Evolutionary conservation across 1,140 invertebrate species (phyloP).

Genomic region (Euglossa dilemma): DNA sequence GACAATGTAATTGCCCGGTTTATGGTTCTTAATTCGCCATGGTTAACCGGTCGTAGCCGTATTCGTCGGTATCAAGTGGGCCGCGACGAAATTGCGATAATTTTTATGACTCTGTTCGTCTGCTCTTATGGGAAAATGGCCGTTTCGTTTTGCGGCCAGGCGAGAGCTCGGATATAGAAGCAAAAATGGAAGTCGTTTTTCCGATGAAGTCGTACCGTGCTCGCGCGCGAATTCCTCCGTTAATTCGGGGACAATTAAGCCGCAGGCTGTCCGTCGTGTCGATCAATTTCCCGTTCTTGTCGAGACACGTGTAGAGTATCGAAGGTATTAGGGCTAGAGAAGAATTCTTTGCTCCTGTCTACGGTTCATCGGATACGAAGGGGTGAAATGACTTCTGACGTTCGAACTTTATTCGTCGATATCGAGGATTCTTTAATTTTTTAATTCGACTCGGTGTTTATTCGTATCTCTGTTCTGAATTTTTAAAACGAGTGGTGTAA

Average conservation of each 20-base stretch:
- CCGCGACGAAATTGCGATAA: conserved; percentile 1
- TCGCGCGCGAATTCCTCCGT: neutral
- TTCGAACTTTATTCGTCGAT: no score
- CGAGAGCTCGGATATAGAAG: neutral
- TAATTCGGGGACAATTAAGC: neutral
- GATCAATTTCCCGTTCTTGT: neutral
- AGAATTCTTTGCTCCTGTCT: neutral
- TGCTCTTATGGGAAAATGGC: neutral
- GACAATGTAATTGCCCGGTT: conserved; percentile 35
- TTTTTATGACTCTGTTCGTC: neutral
- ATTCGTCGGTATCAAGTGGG: neutral
- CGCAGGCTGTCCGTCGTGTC: no score
- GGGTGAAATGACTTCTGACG: no score
- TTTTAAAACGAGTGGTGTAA: no score
- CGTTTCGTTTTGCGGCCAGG: neutral
- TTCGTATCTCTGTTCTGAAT: no score
- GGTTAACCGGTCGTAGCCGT: neutral
- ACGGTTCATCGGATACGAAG: no score
- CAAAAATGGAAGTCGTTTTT: neutral
- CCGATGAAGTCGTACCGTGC: neutral
- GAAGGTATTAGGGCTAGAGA: no score
- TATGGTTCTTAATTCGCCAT: conserved; percentile 41
- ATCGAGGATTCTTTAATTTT: no score
- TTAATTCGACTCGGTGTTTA: no score
- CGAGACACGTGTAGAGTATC: no score